phyloP scores from a whole-genome alignment of 2,797 vertebrate genomes.

The Lithobates sylvaticus region DNA sequence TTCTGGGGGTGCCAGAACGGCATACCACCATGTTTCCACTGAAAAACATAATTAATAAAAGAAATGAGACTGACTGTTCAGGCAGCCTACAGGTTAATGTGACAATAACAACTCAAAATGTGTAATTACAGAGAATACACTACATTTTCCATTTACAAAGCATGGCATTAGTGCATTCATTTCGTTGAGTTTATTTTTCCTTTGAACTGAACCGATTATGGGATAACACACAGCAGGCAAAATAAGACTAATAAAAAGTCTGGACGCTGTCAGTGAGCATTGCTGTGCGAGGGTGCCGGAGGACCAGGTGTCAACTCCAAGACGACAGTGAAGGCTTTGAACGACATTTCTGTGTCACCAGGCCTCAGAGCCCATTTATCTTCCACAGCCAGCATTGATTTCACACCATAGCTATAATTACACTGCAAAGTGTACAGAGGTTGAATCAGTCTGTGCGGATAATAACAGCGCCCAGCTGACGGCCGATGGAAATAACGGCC shows the following conservation, averaged over 20 bases:
- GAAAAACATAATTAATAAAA: too few relatives aligned
- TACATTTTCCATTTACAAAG: too few relatives aligned
- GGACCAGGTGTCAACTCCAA: conserved; percentile 50
- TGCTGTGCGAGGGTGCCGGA: neutral
- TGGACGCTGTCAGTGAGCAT: neutral
- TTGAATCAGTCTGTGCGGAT: conserved; percentile 55
- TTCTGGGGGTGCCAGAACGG: too few relatives aligned
- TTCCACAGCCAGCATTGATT: conserved; percentile 59
- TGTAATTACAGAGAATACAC: too few relatives aligned
- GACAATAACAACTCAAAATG: too few relatives aligned
- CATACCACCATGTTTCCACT: too few relatives aligned
- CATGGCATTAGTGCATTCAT: neutral
- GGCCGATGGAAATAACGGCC: conserved; percentile 55
- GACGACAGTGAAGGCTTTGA: conserved; percentile 50
- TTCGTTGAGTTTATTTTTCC: neutral
- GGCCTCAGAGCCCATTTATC: conserved; percentile 55
- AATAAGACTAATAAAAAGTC: neutral
- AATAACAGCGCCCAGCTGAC: conserved; percentile 59
- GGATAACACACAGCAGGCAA: neutral
- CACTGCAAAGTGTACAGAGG: conserved; percentile 59
- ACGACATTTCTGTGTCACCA: conserved; percentile 54
- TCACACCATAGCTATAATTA: conserved; percentile 59
- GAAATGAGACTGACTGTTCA: too few relatives aligned
- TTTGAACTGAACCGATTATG: neutral
- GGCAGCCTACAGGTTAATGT: too few relatives aligned